A percentile compares a stretch with the other conserved stretches of the same genome.
Evolutionary conservation across 2,797 vertebrate genomes (phyloP).

Genomic region (Ptychadena robeensis): DNA sequence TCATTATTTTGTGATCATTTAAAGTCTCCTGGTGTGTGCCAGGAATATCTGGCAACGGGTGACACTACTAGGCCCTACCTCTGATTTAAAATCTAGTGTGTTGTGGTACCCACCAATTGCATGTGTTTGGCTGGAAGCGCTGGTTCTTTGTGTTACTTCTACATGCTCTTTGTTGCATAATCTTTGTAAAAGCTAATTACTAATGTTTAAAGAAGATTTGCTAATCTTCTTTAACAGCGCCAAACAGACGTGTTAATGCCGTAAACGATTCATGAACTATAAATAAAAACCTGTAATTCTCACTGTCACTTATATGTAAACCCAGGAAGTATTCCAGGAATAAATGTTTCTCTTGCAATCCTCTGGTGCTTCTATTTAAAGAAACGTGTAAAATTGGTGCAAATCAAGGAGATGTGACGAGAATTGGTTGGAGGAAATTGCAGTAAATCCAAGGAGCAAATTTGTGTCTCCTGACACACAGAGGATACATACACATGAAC

Average conservation of each 20-base stretch:
- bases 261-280: background rate
- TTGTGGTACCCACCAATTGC: no score
- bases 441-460: slow-evolving; percentile 21
- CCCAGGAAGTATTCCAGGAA: slow-evolving; percentile 5
- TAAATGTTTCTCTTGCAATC: slow-evolving; percentile 2
- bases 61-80: no score
- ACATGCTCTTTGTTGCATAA: background rate
- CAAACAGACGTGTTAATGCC: slow-evolving; percentile 2
- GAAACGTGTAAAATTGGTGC: slow-evolving; percentile 12
- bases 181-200: background rate
- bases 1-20: no score
- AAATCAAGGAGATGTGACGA: slow-evolving; percentile 18
- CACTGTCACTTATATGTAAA: background rate
- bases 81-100: no score
- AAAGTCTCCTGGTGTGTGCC: no score
- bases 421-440: slow-evolving; percentile 9
- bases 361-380: slow-evolving; percentile 13
- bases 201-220: background rate
- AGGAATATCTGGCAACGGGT: no score
- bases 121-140: no score
- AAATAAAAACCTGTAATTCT: slow-evolving; percentile 32
- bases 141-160: background rate
- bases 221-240: background rate
- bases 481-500: slow-evolving; percentile 27
- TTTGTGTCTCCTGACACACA: slow-evolving; percentile 46